These are phyloP conservation scores for Cyanistes caeruleus DNA, from an alignment of 2,113 vertebrate species.

Conservation along the genomic window DNA sequence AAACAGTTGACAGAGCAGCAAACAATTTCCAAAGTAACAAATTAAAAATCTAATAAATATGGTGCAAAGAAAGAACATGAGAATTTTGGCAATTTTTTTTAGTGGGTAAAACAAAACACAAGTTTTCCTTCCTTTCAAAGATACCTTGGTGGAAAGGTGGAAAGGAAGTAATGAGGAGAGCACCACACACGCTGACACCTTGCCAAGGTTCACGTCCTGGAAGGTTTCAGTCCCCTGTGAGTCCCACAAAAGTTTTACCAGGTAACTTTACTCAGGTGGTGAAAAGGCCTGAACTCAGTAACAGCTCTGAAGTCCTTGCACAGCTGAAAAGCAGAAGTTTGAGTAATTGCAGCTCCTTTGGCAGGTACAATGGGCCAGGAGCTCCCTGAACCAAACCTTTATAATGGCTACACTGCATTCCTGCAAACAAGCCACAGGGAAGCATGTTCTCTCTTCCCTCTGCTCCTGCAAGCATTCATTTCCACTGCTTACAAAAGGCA, in stretches of 20 bases:
- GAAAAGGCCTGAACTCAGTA: background rate
- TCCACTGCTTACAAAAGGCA: background rate
- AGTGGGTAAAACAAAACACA: background rate
- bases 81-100: background rate
- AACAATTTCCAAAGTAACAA: conserved; percentile 23
- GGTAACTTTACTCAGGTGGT: background rate
- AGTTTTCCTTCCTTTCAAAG: background rate
- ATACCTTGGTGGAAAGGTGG: background rate
- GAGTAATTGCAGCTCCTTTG: background rate
- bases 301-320: background rate
- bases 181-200: accelerated
- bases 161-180: background rate
- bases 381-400: background rate
- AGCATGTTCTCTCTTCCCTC: background rate
- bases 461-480: background rate
- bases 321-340: background rate
- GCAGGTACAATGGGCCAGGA: background rate
- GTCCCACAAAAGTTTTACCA: background rate
- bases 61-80: background rate
- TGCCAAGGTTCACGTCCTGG: background rate
- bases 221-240: background rate
- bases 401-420: accelerated
- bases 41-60: conserved; percentile 59
- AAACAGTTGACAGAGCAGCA: conserved; percentile 46
- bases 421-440: background rate